phyloP scores from a whole-genome alignment of 2,113 vertebrate genomes.

The Cyanoderma ruficeps region DNA sequence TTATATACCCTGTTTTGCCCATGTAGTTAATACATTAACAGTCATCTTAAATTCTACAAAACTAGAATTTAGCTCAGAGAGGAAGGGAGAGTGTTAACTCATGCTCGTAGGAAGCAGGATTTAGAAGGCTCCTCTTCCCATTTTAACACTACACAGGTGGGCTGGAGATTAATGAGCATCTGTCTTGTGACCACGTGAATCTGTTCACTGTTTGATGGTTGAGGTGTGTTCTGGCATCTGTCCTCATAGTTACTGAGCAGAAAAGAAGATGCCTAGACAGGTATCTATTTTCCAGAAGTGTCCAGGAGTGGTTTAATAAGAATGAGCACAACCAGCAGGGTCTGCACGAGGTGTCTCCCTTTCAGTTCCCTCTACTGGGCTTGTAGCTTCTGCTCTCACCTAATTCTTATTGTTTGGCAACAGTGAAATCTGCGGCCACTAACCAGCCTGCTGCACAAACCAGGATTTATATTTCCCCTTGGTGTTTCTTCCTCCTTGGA shows the following conservation, averaged over 20 bases:
- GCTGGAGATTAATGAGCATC: neutral
- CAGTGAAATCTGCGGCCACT: neutral
- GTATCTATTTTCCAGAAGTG: neutral
- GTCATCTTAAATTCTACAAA: neutral
- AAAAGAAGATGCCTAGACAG: neutral
- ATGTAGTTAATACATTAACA: neutral
- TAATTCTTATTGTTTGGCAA: neutral
- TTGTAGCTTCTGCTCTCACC: neutral
- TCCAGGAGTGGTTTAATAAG: neutral
- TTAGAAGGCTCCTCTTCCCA: neutral
- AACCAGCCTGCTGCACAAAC: neutral
- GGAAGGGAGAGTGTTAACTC: neutral
- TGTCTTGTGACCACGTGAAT: neutral
- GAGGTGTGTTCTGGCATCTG: slow-evolving; percentile 5
- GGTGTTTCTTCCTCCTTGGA: neutral
- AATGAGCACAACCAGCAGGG: neutral
- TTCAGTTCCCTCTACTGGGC: neutral
- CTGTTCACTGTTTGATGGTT: neutral
- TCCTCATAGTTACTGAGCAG: neutral
- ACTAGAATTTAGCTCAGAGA: neutral
- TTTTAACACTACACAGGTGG: neutral
- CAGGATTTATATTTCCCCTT: neutral
- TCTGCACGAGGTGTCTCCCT: neutral
- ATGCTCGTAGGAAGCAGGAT: neutral
- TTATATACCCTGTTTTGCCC: neutral